Evolutionary conservation across 2,797 vertebrate genomes (phyloP).

Genomic region (Garrulus glandarius): DNA sequence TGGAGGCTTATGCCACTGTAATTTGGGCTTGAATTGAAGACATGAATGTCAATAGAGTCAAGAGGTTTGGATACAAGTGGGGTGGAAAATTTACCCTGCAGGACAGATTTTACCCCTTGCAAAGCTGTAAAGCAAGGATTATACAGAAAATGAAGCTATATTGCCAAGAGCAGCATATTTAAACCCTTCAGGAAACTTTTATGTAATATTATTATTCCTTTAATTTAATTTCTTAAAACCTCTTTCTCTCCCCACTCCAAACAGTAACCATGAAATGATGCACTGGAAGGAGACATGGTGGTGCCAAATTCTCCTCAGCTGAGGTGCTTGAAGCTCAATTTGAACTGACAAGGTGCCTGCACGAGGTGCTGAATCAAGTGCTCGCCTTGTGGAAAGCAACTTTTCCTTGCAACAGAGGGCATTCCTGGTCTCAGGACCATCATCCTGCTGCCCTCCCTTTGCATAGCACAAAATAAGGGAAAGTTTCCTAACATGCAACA

Average conservation of each 20-base stretch:
- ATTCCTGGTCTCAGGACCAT: neutral
- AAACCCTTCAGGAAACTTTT: neutral
- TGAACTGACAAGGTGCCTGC: neutral
- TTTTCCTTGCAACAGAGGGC: neutral
- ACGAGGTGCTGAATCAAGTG: neutral
- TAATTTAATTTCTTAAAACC: constrained; percentile 46
- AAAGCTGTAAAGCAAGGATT: constrained; percentile 35
- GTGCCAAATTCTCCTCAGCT: neutral
- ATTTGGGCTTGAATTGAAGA: constrained; percentile 53
- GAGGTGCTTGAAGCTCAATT: neutral
- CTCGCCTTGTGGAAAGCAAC: neutral
- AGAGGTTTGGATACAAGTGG: constrained; percentile 44
- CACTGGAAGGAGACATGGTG: neutral
- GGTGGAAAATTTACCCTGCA: constrained; percentile 39
- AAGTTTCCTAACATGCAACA: neutral
- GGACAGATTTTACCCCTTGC: constrained; percentile 50
- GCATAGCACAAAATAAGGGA: neutral
- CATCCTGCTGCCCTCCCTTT: neutral
- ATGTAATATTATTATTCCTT: constrained; percentile 36
- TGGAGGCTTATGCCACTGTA: constrained; percentile 37
- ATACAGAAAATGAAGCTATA: neutral
- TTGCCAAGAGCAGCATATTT: constrained; percentile 19
- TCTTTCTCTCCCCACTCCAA: neutral
- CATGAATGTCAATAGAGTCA: constrained; percentile 48
- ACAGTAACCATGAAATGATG: neutral